Percentiles rank a stretch among this genome's conserved stretches.
Conservation (phyloP, 2,888 invertebrate species). For the Polyommatus iphigenia region DNA sequence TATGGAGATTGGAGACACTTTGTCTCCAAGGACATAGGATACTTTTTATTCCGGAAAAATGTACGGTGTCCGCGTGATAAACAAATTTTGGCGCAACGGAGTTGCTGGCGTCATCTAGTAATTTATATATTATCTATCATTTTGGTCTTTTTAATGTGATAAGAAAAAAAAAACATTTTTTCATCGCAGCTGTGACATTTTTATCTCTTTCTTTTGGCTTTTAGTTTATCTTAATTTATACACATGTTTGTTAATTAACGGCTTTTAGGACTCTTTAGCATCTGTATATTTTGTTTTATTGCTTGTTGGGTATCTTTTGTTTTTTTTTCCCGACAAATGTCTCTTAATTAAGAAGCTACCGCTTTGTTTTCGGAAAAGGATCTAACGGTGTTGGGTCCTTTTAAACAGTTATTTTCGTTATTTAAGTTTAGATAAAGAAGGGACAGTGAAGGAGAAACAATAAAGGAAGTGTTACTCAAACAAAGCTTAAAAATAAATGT, state of each 20-base stretch:
- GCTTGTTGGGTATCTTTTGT: neutral
- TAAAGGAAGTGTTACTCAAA: neutral
- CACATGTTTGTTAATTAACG: slow-evolving; percentile 10
- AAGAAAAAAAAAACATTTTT: slow-evolving; percentile 1
- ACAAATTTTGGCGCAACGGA: too few relatives aligned
- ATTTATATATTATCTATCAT: neutral
- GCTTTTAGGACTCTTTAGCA: slow-evolving; percentile 25
- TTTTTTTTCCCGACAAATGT: neutral
- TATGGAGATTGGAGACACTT: too few relatives aligned
- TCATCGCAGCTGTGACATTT: slow-evolving; percentile 17
- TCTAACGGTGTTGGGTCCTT: neutral
- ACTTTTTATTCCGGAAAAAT: too few relatives aligned
- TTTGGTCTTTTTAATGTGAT: neutral
- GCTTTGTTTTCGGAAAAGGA: neutral
- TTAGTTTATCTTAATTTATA: slow-evolving; percentile 23
- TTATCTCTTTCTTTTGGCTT: slow-evolving; percentile 13
- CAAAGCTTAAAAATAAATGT: too few relatives aligned
- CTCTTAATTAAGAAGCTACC: neutral
- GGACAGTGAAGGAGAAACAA: neutral
- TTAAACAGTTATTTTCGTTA: neutral
- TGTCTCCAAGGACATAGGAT: too few relatives aligned
- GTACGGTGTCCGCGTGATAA: too few relatives aligned
- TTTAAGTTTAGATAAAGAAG: neutral
- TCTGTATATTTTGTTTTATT: slow-evolving; percentile 24
- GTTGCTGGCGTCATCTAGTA: too few relatives aligned